Evolutionary conservation across 1,140 invertebrate genomes (phyloP).

Genomic region (Drosophila lacertosa): DNA sequence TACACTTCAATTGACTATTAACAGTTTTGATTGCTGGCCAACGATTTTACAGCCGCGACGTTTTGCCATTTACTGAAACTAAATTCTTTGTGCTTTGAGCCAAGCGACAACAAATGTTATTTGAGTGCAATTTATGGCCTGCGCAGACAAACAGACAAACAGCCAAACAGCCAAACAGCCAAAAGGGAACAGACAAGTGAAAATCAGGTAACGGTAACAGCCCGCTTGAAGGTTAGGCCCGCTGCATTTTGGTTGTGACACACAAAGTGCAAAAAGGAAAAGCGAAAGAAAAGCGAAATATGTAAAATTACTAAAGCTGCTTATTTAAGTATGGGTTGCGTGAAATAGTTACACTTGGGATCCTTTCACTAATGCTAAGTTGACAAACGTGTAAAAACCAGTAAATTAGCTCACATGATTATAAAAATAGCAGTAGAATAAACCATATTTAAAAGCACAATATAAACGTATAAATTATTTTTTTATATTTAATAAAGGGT

Average conservation of each 20-base stretch:
- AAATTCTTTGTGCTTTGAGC: constrained; percentile 25
- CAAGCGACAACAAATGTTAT: constrained; percentile 32
- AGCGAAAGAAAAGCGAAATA: constrained; percentile 46
- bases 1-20: constrained; percentile 14
- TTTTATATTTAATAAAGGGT: not conserved
- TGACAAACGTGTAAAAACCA: not conserved
- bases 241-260: constrained; percentile 34
- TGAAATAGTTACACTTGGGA: not conserved
- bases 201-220: constrained; percentile 73
- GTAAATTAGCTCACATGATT: not conserved
- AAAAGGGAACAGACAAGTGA: constrained; percentile 45
- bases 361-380: not conserved
- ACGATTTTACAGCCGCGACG: constrained; percentile 67
- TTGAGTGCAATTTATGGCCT: constrained; percentile 65
- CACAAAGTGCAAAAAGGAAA: constrained; percentile 22
- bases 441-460: no score
- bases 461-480: no score
- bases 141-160: no score
- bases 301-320: constrained; percentile 78
- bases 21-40: constrained; percentile 3
- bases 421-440: no score
- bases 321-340: constrained; percentile 40
- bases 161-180: no score
- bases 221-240: constrained; percentile 66
- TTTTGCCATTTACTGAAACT: constrained; percentile 67